These are phyloP conservation scores for Denticeps clupeoides DNA, from an alignment of 2,797 vertebrate genomes.

Conservation along the genomic window DNA sequence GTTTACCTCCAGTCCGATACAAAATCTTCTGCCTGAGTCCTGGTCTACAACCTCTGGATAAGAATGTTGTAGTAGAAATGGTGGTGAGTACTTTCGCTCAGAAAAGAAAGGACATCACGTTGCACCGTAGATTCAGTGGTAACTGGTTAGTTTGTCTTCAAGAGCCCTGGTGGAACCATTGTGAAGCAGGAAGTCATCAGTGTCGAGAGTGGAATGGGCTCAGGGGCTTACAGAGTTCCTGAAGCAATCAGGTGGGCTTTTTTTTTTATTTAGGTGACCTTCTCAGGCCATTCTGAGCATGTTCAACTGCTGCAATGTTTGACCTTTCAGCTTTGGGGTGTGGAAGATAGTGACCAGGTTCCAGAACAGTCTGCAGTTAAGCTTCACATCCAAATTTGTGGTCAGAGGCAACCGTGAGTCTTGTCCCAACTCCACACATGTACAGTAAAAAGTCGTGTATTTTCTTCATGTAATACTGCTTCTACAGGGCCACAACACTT, in stretches of 20 bases:
- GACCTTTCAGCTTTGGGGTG: constrained; percentile 48
- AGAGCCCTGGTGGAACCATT: constrained; percentile 48
- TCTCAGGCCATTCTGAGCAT: not conserved
- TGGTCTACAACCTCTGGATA: constrained; percentile 33
- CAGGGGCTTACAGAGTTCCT: constrained; percentile 31
- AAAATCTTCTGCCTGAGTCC: constrained; percentile 46
- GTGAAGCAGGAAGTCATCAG: constrained; percentile 26
- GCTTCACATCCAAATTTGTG: constrained; percentile 62
- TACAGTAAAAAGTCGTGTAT: not conserved
- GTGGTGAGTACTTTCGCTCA: no score
- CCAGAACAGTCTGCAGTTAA: constrained; percentile 47
- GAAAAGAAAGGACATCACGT: no score
- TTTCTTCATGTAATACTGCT: not conserved
- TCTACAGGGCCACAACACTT: constrained; percentile 48
- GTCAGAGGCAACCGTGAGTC: constrained; percentile 76
- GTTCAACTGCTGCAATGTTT: not conserved
- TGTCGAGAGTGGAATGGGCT: constrained; percentile 27
- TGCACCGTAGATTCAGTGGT: no score
- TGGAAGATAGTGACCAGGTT: constrained; percentile 67
- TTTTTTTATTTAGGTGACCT: no score
- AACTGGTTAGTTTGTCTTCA: not conserved
- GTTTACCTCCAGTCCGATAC: constrained; percentile 35
- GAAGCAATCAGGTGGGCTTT: constrained; percentile 41
- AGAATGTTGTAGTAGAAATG: constrained; percentile 32
- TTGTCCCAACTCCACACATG: not conserved